Conservation (phyloP, 2,888 invertebrate genomes). For the Chaitophorus viminalis region DNA sequence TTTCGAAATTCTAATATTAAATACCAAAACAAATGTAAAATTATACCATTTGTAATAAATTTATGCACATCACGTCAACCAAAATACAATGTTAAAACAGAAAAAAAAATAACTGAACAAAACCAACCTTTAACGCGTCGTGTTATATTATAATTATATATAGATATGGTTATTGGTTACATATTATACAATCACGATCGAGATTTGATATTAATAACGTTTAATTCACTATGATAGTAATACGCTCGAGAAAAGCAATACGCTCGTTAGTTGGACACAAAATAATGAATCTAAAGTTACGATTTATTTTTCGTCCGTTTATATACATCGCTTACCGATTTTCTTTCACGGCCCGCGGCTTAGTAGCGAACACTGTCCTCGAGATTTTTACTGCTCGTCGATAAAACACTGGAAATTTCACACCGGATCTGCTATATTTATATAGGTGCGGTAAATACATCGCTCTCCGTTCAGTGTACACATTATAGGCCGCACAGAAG, state of each 20-base stretch:
- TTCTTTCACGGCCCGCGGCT: constrained; percentile 19
- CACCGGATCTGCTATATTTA: background rate
- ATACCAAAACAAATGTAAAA: too few species aligned
- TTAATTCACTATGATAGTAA: too few species aligned
- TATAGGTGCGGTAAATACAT: background rate
- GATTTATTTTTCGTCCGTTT: constrained; percentile 1
- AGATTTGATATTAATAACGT: too few species aligned
- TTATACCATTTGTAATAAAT: background rate
- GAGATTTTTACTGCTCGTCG: constrained; percentile 19
- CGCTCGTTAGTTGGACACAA: too few species aligned
- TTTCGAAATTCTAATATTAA: too few species aligned
- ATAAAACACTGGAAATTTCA: background rate
- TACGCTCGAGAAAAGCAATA: too few species aligned
- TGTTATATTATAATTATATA: too few species aligned
- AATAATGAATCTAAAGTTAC: background rate
- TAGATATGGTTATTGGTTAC: too few species aligned
- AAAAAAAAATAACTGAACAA: background rate
- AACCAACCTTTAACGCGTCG: too few species aligned
- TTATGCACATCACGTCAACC: background rate
- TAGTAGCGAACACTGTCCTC: background rate
- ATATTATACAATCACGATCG: too few species aligned
- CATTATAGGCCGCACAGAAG: background rate
- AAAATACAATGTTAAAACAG: background rate
- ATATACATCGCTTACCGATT: background rate
- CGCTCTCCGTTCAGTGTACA: background rate